phyloP scores from a whole-genome alignment of 92 coral and sea anemone species.

The Epizoanthus stellaris region DNA sequence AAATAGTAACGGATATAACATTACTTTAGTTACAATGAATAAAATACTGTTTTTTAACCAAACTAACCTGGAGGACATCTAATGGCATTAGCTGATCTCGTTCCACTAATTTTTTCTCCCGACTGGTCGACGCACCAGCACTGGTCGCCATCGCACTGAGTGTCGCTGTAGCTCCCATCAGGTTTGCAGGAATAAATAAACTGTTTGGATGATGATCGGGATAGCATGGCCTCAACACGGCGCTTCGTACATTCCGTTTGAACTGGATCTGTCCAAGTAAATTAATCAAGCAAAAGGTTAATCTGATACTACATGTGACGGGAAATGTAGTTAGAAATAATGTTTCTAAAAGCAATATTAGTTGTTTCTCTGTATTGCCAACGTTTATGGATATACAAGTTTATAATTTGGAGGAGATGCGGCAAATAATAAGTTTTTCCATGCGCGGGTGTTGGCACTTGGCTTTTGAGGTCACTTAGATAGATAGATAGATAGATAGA shows the following conservation, averaged over 20 bases:
- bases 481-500: too few species aligned
- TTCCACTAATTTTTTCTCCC: conserved; percentile 14
- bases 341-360: too few species aligned
- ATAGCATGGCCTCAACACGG: conserved; percentile 30
- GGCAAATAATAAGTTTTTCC: too few species aligned
- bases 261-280: conserved; percentile 11
- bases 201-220: conserved; percentile 20
- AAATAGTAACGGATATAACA: too few species aligned
- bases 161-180: conserved; percentile 38
- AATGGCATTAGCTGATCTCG: conserved; percentile 7
- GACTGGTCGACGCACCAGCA: conserved; percentile 37
- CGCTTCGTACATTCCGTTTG: conserved; percentile 37
- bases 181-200: conserved; percentile 43
- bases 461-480: too few species aligned
- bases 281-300: neutral
- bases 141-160: conserved; percentile 33
- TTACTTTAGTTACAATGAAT: too few species aligned
- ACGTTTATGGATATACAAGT: too few species aligned
- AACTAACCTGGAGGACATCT: conserved; percentile 39
- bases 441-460: too few species aligned
- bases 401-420: too few species aligned
- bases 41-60: too few species aligned
- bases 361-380: too few species aligned
- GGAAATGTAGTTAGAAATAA: neutral
- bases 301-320: neutral